A percentile compares a stretch with the other conserved stretches of the same genome.
Conservation (phyloP, 1,140 invertebrate genomes). For the Kradibia gibbosae region DNA sequence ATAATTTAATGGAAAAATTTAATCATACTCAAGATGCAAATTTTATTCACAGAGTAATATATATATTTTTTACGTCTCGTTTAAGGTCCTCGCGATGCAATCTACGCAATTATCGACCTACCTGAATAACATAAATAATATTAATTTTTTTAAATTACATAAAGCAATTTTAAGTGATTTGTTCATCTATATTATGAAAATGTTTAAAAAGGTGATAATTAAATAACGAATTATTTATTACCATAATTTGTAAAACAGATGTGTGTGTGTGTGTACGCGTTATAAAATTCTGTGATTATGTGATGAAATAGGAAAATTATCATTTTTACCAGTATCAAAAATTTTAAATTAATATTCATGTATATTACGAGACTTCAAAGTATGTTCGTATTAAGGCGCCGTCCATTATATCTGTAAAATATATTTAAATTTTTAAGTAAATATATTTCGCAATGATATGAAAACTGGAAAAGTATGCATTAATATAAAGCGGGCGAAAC, state of each 20-base stretch:
- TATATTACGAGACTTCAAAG: neutral
- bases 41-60: too few relatives aligned
- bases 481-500: neutral
- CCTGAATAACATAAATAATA: too few relatives aligned
- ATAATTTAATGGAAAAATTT: too few relatives aligned
- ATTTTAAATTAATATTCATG: constrained; percentile 21
- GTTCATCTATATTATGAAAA: neutral
- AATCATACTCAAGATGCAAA: too few relatives aligned
- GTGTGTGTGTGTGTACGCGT: neutral
- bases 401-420: neutral
- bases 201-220: neutral
- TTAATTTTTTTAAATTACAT: constrained; percentile 18
- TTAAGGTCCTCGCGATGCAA: too few relatives aligned
- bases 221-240: neutral
- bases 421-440: constrained; percentile 5
- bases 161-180: neutral
- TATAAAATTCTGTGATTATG: neutral
- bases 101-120: too few relatives aligned
- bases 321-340: constrained; percentile 1
- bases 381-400: neutral
- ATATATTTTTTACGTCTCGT: too few relatives aligned
- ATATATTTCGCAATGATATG: constrained; percentile 1
- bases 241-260: neutral
- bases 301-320: constrained; percentile 9
- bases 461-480: constrained; percentile 2